phyloP scores from a whole-genome alignment of 2,797 vertebrate genomes.

The Falco novaeseelandiae region DNA sequence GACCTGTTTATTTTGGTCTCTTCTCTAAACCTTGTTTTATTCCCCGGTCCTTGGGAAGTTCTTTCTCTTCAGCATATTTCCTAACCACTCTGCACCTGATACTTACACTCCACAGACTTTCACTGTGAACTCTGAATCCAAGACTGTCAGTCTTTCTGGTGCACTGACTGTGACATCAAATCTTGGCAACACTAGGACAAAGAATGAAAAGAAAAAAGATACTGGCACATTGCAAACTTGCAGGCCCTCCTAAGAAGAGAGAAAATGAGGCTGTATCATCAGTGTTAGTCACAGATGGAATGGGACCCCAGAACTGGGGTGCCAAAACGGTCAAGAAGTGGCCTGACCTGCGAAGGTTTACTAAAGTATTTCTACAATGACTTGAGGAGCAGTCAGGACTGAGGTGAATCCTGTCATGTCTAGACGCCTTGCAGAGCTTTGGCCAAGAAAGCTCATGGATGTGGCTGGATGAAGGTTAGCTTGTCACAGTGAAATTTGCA shows the following conservation, averaged over 20 bases:
- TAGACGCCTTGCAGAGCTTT: neutral
- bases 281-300: neutral
- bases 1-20: neutral
- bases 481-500: neutral
- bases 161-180: conserved; percentile 64
- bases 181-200: conserved; percentile 68
- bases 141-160: conserved; percentile 64
- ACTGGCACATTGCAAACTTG: neutral
- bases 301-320: neutral
- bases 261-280: neutral
- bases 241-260: neutral
- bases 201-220: neutral
- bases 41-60: neutral
- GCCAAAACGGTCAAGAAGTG: neutral
- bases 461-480: neutral
- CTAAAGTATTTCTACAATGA: neutral
- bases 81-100: neutral
- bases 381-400: neutral
- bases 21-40: neutral
- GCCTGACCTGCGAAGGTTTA: neutral
- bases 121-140: conserved; percentile 62
- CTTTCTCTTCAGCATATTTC: neutral
- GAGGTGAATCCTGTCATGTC: neutral
- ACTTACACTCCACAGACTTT: conserved; percentile 71
- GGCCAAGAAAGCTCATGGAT: neutral